These are phyloP conservation scores for Neodiprion lecontei DNA, from an alignment of 1,140 invertebrate species.

Conservation along the genomic window DNA sequence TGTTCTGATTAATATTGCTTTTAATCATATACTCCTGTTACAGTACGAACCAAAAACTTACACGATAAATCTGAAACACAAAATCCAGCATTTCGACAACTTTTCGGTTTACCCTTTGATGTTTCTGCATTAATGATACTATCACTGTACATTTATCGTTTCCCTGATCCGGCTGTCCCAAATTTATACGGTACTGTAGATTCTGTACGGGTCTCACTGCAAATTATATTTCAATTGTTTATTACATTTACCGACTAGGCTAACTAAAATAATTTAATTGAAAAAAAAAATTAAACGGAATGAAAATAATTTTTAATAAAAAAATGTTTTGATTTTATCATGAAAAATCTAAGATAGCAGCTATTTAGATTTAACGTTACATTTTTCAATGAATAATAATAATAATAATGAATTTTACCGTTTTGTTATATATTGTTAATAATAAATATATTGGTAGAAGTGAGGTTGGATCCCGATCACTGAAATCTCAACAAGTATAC, in stretches of 20 bases:
- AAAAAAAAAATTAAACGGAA: slow-evolving; percentile 1
- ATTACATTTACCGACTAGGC: no score
- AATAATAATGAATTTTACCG: no score
- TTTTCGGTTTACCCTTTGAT: slow-evolving; percentile 87
- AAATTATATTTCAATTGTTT: slow-evolving; percentile 25
- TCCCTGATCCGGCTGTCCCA: slow-evolving; percentile 89
- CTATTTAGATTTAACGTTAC: neutral
- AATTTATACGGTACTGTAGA: slow-evolving; percentile 92
- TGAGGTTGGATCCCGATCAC: no score
- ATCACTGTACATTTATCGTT: slow-evolving; percentile 95
- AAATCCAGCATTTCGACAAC: slow-evolving; percentile 94
- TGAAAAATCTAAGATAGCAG: no score
- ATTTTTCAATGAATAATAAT: no score
- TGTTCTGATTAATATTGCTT: no score
- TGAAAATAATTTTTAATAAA: neutral
- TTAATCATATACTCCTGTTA: no score
- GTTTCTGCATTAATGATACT: slow-evolving; percentile 93
- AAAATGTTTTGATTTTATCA: no score
- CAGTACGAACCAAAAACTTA: slow-evolving; percentile 50
- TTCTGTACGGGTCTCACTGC: slow-evolving; percentile 93
- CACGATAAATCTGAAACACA: slow-evolving; percentile 94
- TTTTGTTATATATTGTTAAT: no score
- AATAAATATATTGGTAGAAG: no score
- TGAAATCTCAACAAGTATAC: no score
- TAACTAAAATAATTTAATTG: neutral